Base-by-base conservation (phyloP, 2,888 invertebrate genomes). In the Agrotis exclamationis region DNA sequence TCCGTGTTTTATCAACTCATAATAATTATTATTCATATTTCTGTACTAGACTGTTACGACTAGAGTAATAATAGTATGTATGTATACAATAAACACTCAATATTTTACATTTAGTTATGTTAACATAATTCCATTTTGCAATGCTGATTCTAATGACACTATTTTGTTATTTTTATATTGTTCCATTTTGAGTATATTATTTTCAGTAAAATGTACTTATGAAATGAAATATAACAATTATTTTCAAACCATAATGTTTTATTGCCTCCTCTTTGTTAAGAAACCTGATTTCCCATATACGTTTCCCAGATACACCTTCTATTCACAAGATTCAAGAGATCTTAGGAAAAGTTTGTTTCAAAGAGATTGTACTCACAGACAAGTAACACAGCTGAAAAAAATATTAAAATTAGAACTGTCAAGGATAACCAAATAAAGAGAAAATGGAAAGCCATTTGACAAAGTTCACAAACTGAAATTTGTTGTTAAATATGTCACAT, bases 401-500 rank as follows among this genome's bases (percentile, higher is more conserved):
- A 88, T 85, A 89, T 91, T 89, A 87, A 93, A 93, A 93, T 92
- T 91, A 86, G 93, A 94, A 93, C 87, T 91, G 93, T 94, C 94
- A 93, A 83, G 78, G 75, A 80, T 79, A 86, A 86, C 79, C 79
- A 82, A 80, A 83, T 88, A 89, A 90, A 90, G 89, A 91, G 89
- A 92, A 93, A 94, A 94, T 93, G 92, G 90, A 92, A 92, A 93
- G 91, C 88, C 88, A 92, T 95, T 95, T 94, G 94, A 95, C 94
- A 94, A 93, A 92, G 90, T 87, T 92, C 89, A 91, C 91, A 92
- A 90, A 92, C 90, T 95, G 94, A 96, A 96, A 96, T 95, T 96
- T 92, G 92, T 93, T 93, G 95, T 95, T 86, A 93, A 95, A 93
- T 94, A 96, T 96, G 96, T 96, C 95, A 94, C 83, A 93, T 86